phyloP scores from a whole-genome alignment of 2,113 vertebrate species.

The Sceloporus undulatus region DNA sequence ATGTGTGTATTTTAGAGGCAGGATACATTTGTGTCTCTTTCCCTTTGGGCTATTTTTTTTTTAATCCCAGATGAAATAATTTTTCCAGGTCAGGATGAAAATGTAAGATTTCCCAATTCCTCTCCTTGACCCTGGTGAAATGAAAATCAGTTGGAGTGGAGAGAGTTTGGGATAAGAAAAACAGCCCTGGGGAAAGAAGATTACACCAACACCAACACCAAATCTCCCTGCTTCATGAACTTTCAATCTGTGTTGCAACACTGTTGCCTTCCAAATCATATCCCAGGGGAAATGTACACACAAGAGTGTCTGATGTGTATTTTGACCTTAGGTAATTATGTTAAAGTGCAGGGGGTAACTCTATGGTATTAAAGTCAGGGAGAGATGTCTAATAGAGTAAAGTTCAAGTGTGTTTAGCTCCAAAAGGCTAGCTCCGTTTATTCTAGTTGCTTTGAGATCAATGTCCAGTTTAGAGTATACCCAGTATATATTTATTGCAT shows the following conservation, averaged over 20 bases:
- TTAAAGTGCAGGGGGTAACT: background rate
- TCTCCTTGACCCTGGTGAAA: background rate
- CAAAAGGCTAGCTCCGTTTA: background rate
- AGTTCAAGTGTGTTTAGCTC: constrained; percentile 28
- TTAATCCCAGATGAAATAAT: background rate
- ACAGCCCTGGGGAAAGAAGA: background rate
- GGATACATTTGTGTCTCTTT: background rate
- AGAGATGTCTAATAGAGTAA: constrained; percentile 25
- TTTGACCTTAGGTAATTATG: background rate
- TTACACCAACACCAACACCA: background rate
- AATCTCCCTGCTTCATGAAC: background rate
- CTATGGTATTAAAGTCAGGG: background rate
- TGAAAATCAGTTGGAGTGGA: background rate
- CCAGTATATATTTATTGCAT: background rate
- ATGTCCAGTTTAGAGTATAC: constrained; percentile 16
- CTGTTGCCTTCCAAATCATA: background rate
- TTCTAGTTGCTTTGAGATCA: constrained; percentile 28
- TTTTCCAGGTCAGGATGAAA: background rate
- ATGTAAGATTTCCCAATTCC: background rate
- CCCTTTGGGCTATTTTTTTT: background rate
- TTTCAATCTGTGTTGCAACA: background rate
- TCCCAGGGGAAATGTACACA: background rate
- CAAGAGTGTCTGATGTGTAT: background rate
- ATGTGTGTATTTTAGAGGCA: background rate
- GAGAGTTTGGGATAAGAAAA: background rate